phyloP scores from a whole-genome alignment of 2,113 vertebrate genomes.

The Oxygymnocypris stewartii region DNA sequence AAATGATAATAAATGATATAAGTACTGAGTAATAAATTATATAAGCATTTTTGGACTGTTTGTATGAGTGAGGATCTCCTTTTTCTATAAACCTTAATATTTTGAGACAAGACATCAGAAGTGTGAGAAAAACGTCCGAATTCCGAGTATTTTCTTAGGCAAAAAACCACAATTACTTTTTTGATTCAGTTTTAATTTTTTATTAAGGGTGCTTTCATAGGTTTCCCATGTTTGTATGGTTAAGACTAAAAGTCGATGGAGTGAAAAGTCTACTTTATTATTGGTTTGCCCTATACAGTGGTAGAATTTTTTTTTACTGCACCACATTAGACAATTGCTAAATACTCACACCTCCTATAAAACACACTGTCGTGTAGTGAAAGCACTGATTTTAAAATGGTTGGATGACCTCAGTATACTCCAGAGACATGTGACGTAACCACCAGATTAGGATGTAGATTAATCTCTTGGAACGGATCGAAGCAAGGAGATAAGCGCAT shows the following conservation, averaged over 20 bases:
- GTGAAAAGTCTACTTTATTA: neutral
- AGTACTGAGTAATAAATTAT: too few species aligned
- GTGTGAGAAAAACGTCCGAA: too few species aligned
- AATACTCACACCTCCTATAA: neutral
- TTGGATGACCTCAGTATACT: neutral
- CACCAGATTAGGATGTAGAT: conserved; percentile 11
- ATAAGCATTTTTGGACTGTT: too few species aligned
- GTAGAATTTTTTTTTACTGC: neutral
- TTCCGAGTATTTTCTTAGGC: too few species aligned
- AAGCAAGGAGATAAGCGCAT: conserved; percentile 4
- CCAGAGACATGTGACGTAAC: conserved; percentile 25
- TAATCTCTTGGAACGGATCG: conserved; percentile 19
- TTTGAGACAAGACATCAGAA: too few species aligned
- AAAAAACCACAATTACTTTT: too few species aligned
- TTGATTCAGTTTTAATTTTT: too few species aligned
- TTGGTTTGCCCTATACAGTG: neutral
- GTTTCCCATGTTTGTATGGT: neutral
- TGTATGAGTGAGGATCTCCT: too few species aligned
- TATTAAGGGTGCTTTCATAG: neutral
- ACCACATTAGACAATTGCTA: neutral
- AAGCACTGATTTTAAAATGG: neutral
- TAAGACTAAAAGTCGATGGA: neutral
- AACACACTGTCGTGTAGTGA: neutral
- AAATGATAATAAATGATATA: too few species aligned
- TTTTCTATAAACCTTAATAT: too few species aligned